Evolutionary conservation across 2,888 invertebrate genomes (phyloP).

Genomic region (Unio pictorum): DNA sequence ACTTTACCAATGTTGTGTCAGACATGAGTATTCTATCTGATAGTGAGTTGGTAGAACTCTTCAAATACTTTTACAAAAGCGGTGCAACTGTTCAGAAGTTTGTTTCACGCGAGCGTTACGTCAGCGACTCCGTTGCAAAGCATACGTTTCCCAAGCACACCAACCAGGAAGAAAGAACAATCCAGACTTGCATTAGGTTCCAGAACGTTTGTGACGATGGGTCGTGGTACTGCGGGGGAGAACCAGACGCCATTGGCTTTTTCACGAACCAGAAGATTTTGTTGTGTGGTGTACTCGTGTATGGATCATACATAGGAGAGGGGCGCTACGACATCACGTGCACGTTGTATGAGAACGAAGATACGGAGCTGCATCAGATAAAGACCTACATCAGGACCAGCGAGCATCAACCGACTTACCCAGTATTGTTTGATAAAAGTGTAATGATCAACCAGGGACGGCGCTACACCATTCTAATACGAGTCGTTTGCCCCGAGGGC

Average conservation of each 20-base stretch:
- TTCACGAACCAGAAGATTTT: conserved; percentile 29
- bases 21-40: conserved; percentile 38
- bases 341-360: conserved; percentile 28
- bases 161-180: conserved; percentile 24
- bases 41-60: conserved; percentile 43
- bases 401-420: conserved; percentile 43
- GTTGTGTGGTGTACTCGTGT: conserved; percentile 40
- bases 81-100: conserved; percentile 25
- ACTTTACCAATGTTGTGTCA: conserved; percentile 44
- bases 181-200: conserved; percentile 45
- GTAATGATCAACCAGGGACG: conserved; percentile 21
- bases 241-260: conserved; percentile 42
- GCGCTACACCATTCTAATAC: conserved; percentile 35
- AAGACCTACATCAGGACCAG: conserved; percentile 38
- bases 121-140: conserved; percentile 19
- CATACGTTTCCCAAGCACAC: conserved; percentile 19
- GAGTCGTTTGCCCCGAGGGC: conserved; percentile 37
- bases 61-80: conserved; percentile 44
- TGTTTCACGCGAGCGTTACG: conserved; percentile 27
- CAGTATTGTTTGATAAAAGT: conserved; percentile 33
- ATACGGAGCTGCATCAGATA: conserved; percentile 25
- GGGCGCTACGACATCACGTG: conserved; percentile 41
- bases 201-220: conserved; percentile 39
- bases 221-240: conserved; percentile 48
- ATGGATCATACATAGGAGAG: conserved; percentile 46